Conservation (phyloP, 2,888 invertebrate genomes). For the Heliothis peltigera region DNA sequence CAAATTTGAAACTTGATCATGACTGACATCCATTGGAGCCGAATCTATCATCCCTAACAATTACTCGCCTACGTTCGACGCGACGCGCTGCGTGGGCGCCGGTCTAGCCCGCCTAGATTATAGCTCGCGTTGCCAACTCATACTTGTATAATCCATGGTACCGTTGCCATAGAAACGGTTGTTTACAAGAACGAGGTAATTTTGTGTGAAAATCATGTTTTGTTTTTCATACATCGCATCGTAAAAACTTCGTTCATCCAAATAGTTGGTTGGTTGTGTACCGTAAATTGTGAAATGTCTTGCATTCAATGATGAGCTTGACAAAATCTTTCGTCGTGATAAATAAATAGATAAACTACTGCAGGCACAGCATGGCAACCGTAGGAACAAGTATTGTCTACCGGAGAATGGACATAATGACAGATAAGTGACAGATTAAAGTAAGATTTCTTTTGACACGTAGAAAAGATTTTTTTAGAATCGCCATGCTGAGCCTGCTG, state of each 20-base stretch:
- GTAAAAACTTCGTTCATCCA: background rate
- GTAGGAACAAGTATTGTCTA: no score
- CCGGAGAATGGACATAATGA: no score
- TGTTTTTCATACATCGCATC: conserved; percentile 8
- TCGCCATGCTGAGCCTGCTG: no score
- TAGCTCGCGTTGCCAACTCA: conserved; percentile 43
- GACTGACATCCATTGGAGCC: conserved; percentile 47
- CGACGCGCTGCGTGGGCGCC: conserved; percentile 53
- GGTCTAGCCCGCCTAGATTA: conserved; percentile 56
- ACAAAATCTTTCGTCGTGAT: no score
- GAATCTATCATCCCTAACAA: conserved; percentile 58
- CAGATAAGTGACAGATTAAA: no score
- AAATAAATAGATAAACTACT: no score
- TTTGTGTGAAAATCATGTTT: conserved; percentile 18
- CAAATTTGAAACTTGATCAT: conserved; percentile 46
- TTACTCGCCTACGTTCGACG: conserved; percentile 53
- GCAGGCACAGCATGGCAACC: no score
- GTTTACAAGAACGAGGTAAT: conserved; percentile 18
- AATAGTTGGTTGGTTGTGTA: conserved; percentile 1
- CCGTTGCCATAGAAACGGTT: conserved; percentile 44
- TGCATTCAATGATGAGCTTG: background rate
- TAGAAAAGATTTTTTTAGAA: no score
- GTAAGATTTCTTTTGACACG: no score
- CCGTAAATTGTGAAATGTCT: background rate
- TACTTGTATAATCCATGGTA: conserved; percentile 33